Evolutionary conservation across 2,888 invertebrate species (phyloP).

Genomic region (Alcis repandata): DNA sequence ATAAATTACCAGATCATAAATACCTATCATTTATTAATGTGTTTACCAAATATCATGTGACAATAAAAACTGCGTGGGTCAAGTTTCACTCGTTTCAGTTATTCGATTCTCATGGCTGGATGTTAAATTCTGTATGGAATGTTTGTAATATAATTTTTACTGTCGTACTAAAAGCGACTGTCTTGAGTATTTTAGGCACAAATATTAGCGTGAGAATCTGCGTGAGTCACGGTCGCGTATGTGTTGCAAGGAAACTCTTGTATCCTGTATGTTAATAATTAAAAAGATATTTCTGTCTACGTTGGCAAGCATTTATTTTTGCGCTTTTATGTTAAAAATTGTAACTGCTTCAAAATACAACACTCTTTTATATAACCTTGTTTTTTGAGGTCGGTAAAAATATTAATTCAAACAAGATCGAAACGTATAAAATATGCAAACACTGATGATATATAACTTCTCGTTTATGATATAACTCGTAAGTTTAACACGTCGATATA

Average conservation of each 20-base stretch:
- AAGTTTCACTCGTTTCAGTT: conserved; percentile 51
- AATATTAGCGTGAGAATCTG: conserved; percentile 27
- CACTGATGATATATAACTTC: too few species aligned
- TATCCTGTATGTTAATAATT: conserved; percentile 15
- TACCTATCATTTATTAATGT: conserved; percentile 52
- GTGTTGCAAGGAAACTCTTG: conserved; percentile 18
- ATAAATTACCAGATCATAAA: conserved; percentile 51
- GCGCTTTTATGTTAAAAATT: too few species aligned
- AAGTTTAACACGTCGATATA: too few species aligned
- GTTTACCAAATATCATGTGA: conserved; percentile 62
- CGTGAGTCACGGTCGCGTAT: conserved; percentile 23
- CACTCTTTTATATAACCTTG: too few species aligned
- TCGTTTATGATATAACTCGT: too few species aligned
- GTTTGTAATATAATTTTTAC: conserved; percentile 45
- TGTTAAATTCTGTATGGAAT: conserved; percentile 27
- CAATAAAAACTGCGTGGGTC: conserved; percentile 58
- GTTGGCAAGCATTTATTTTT: background rate
- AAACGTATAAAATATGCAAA: too few species aligned
- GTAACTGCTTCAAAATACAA: too few species aligned
- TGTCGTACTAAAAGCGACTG: conserved; percentile 35
- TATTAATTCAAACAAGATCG: too few species aligned
- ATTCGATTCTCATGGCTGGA: conserved; percentile 43
- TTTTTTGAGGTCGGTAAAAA: too few species aligned
- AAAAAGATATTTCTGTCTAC: background rate
- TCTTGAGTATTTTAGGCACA: conserved; percentile 39